phyloP scores from a whole-genome alignment of 2,888 invertebrate genomes.

The Thera obeliscata region DNA sequence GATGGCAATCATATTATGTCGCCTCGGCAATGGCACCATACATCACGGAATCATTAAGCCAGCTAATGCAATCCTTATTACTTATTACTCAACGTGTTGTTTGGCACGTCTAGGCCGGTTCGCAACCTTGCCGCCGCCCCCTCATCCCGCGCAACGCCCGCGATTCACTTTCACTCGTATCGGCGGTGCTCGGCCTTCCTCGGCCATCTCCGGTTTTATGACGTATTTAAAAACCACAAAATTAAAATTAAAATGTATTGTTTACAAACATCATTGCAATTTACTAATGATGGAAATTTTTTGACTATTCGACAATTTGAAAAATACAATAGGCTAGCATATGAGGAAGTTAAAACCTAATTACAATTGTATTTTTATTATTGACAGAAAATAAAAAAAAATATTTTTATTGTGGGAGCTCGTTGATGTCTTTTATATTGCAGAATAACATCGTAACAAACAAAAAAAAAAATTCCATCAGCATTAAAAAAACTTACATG shows the following conservation, averaged over 20 bases:
- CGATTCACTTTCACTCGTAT: conserved; percentile 74
- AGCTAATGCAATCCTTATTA: conserved; percentile 74
- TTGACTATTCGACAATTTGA: conserved; percentile 27
- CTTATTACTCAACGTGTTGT: conserved; percentile 77
- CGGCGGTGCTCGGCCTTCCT: conserved; percentile 60
- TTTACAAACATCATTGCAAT: conserved; percentile 20
- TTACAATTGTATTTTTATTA: not conserved
- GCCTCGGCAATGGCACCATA: conserved; percentile 63
- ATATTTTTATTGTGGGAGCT: conserved; percentile 20
- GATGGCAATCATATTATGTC: conserved; percentile 44
- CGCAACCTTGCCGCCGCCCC: conserved; percentile 71
- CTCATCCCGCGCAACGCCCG: conserved; percentile 48
- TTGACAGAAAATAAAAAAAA: conserved; percentile 19
- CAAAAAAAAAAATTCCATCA: not conserved
- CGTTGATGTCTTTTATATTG: conserved; percentile 54
- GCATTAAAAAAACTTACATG: too few species aligned
- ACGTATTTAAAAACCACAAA: conserved; percentile 48
- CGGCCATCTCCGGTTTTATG: conserved; percentile 57
- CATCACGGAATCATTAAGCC: conserved; percentile 66
- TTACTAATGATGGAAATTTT: conserved; percentile 18
- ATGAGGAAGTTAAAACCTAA: conserved; percentile 31
- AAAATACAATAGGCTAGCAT: conserved; percentile 35
- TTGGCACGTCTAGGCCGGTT: conserved; percentile 75
- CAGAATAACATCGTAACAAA: conserved; percentile 14
- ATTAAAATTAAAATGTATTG: conserved; percentile 24